Evolutionary conservation across 2,888 invertebrate genomes (phyloP), one percentile per base, ranked within the genome.

Genomic region (Erynnis tages): DNA sequence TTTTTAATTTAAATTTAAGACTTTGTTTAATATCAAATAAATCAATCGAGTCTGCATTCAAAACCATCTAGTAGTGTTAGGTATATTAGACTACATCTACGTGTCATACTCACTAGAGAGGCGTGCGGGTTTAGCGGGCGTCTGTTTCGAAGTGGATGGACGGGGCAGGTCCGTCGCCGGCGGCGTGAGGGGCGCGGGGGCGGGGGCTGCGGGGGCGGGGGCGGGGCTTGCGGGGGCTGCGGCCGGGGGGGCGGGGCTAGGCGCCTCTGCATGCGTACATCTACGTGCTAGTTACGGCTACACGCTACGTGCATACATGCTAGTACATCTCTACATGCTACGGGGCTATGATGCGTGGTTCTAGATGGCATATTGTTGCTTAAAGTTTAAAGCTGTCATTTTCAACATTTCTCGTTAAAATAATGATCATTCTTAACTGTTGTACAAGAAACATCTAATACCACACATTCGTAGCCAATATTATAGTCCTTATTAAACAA

Each of bases 251-350:
- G 66, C 69, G 69, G 71, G 63, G 63, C 67, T 67, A 66, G 67
- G 68, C 63, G 69, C 63, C 65, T 79, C 87, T 87, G 85, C 88
- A 86, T 87, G 87, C 86, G 81, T 69, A 81, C 73, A 79, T 67
- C 87, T 87, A 87, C 85, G 86, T 86, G 87, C 87, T 75, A 77
- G 75, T 84, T 83, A 83, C 68, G 67, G 59, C 79, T 81, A 83
- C 71, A 62, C 60, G 54, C 81, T 81, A 79, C 79, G 71, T 67
- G 64, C 74, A 57, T 61, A 66, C 76, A 76, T 77, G 74, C 79
- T 71, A 40, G 13, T 47, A 72, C 58, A 63, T 63, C 62, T 67
- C 74, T 59, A 58, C 63, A 62, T 62, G 69, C 67, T 59, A 58
- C 56, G 54, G 63, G 61, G 57, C 57, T 54, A 50, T 60, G 57